A percentile compares a stretch with the other conserved stretches of the same genome.
Evolutionary conservation across 1,140 invertebrate genomes (phyloP).

Genomic region (Goniozus legneri): DNA sequence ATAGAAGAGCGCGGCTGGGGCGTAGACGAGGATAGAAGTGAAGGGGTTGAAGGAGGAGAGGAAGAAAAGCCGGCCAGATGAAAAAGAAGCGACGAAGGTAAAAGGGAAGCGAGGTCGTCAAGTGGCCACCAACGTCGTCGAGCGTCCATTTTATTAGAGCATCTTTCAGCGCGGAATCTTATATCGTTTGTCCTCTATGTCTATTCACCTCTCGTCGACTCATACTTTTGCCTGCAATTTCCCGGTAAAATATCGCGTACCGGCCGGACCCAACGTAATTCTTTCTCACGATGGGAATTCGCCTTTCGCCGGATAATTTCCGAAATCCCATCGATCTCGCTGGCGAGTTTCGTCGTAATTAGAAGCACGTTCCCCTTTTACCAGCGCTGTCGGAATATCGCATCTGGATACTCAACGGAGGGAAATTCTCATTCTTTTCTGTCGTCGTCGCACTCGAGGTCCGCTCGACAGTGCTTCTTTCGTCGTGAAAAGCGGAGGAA

Average conservation of each 20-base stretch:
- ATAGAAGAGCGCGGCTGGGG: constrained; percentile 7
- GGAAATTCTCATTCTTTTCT: too few relatives aligned
- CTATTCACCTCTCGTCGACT: constrained; percentile 26
- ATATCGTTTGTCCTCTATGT: constrained; percentile 40
- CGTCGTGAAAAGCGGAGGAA: too few relatives aligned
- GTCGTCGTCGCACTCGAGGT: too few relatives aligned
- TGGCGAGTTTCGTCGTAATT: constrained; percentile 48
- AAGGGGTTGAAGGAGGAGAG: constrained; percentile 12
- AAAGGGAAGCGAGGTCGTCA: constrained; percentile 34
- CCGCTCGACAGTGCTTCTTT: too few relatives aligned
- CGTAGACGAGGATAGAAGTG: too few relatives aligned
- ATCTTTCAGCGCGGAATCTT: constrained; percentile 41
- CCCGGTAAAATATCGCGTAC: too few relatives aligned
- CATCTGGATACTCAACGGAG: not conserved
- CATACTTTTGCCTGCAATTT: not conserved
- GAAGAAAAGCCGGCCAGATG: constrained; percentile 21
- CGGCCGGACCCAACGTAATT: not conserved
- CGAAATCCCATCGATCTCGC: constrained; percentile 28
- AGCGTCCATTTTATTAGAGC: constrained; percentile 42
- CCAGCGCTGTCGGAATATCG: not conserved
- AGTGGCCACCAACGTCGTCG: constrained; percentile 27
- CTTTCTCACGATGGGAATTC: constrained; percentile 30
- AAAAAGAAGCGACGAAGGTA: constrained; percentile 27
- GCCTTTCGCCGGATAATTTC: constrained; percentile 47
- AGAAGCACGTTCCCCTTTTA: constrained; percentile 45